Base-by-base conservation (phyloP, 2,113 vertebrate genomes). In the Pluvialis apricaria region DNA sequence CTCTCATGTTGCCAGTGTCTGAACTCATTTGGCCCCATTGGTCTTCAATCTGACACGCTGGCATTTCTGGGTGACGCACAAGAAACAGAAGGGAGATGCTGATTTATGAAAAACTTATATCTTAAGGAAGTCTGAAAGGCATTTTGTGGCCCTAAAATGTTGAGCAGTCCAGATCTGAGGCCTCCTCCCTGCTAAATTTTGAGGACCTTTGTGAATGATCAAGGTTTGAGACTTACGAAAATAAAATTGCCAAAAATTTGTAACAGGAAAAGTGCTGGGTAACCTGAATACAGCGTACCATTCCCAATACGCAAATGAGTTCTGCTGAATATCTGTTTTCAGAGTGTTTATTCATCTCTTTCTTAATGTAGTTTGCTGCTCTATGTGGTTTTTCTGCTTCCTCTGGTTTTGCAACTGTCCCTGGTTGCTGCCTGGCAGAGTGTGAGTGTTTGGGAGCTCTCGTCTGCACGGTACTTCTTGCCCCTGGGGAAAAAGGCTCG, bases 391-490 rank as follows among this genome's bases (percentile, higher is more conserved):
- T 91, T 95, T 25, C 89, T 97, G 80, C 84, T 96, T 87, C 96
- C 96, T 57, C 22, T 94, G 86, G 9, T 91, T 90, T 13, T 97
- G 86, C 91, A 91, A 32, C n/a, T 96, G 83, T 55, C 61, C 24
- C 4, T 96, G 52, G 0, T 40, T 9, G 73, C 55, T 31, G 91
- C 19, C 52, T 96, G 89, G 96, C 17, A 82, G 81, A 95, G 55
- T 0, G 6, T 65, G 26, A 92, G 49, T 1, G 8, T 13, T 15
- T 95, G 95, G 96, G 94, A 96, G 61, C 93, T 97, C 86, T 91
- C 84, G 0, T 36, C 98, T 3, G 75, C 87, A 0, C 86, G 96
- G 13, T 99, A 99, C 96, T 98, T 99, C 38, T 94, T 98, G 13
- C 97, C 82, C 11, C 94, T 54, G 51, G 96, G 97, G 75, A 97